A percentile compares a stretch with the other conserved stretches of the same genome.
Conservation (phyloP, 2,113 vertebrate genomes). For the human (Homo sapiens) region GRCh38 chr14:77131001-77131500, state of each 20-base stretch:
- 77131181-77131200: slow-evolving; percentile 34
- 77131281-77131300: slow-evolving; percentile 80
- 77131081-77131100: neutral
- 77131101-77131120: neutral
- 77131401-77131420: neutral
- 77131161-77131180: neutral
- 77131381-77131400: neutral
- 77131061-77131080: neutral
- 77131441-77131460: neutral
- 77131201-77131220: neutral
- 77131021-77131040: neutral
- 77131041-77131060: neutral
- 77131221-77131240: neutral
- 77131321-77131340: slow-evolving; percentile 49
- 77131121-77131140: neutral
- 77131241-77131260: slow-evolving; percentile 21
- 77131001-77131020: neutral
- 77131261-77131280: slow-evolving; percentile 58
- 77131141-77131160: neutral
- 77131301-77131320: slow-evolving; percentile 70
- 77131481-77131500: slow-evolving; percentile 30
- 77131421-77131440: no score
- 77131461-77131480: neutral
- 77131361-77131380: neutral
- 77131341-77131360: neutral